Percentiles rank a stretch among this genome's conserved stretches.
phyloP scores from a whole-genome alignment of 1,140 invertebrate genomes.

The Saccostrea glomerata region DNA sequence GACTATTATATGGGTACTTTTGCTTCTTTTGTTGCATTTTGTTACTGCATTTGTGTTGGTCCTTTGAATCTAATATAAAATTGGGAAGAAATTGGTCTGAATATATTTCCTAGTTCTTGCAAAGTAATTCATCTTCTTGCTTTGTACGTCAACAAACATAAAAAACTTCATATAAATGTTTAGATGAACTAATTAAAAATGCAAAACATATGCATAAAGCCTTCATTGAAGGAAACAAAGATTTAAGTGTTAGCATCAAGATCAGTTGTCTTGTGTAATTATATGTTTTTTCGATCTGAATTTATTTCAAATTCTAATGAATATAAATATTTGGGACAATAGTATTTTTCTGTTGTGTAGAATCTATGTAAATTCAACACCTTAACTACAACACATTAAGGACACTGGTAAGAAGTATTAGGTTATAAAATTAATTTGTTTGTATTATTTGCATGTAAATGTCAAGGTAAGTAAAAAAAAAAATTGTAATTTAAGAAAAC shows the following conservation, averaged over 20 bases:
- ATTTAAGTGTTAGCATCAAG: neutral
- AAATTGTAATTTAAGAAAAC: constrained; percentile 7
- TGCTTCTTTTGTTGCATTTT: no score
- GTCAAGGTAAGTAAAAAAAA: neutral
- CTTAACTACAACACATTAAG: neutral
- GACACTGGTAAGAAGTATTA: constrained; percentile 7
- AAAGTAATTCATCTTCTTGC: constrained; percentile 2
- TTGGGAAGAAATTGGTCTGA: no score
- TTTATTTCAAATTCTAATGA: neutral
- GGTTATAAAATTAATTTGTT: neutral
- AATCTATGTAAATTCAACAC: neutral
- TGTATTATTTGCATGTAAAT: neutral
- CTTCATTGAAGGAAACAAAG: neutral
- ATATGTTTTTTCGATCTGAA: neutral
- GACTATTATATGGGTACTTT: no score
- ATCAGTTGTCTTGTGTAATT: neutral
- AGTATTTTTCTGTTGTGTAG: neutral
- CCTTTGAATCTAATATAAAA: no score
- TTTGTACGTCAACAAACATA: constrained; percentile 8
- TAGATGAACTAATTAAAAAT: neutral
- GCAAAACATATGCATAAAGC: neutral
- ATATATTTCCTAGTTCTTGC: neutral
- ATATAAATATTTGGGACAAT: neutral
- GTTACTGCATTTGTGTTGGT: no score
- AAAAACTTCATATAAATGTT: neutral